These are phyloP conservation scores for Oncopodura yosiiana DNA, from an alignment of 1,140 invertebrate species.

Conservation along the genomic window DNA sequence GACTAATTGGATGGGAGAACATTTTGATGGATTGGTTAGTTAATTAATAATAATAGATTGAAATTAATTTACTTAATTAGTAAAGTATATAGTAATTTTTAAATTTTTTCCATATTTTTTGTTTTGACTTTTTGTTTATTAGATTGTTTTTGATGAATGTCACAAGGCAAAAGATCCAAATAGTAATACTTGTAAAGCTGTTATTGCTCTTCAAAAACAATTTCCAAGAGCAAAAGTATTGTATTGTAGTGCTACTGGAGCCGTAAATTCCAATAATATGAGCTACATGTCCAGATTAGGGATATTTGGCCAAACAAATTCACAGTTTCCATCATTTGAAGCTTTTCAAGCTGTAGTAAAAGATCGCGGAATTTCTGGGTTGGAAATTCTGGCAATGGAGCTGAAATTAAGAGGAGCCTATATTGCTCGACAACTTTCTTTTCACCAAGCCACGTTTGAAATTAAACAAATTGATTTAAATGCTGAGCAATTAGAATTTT, in stretches of 20 bases:
- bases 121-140: too few relatives aligned
- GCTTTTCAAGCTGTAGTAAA: conserved; percentile 95
- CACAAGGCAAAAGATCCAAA: conserved; percentile 97
- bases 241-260: conserved; percentile 92
- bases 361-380: conserved; percentile 92
- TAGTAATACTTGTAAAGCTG: too few relatives aligned
- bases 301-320: conserved; percentile 93
- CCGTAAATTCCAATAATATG: conserved; percentile 96
- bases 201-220: too few relatives aligned
- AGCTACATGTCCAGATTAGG: conserved; percentile 98
- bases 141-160: conserved; percentile 97
- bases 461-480: too few relatives aligned
- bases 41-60: too few relatives aligned
- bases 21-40: conserved; percentile 49
- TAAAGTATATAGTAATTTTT: neutral
- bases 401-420: conserved; percentile 98
- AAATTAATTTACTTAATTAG: too few relatives aligned
- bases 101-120: too few relatives aligned
- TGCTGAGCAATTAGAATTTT: too few relatives aligned
- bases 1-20: conserved; percentile 52
- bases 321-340: conserved; percentile 82
- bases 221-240: conserved; percentile 91
- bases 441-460: conserved; percentile 86
- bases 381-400: conserved; percentile 99
- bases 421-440: conserved; percentile 93